Conservation (phyloP, 1,140 invertebrate genomes). For the Hypothenemus hampei region DNA sequence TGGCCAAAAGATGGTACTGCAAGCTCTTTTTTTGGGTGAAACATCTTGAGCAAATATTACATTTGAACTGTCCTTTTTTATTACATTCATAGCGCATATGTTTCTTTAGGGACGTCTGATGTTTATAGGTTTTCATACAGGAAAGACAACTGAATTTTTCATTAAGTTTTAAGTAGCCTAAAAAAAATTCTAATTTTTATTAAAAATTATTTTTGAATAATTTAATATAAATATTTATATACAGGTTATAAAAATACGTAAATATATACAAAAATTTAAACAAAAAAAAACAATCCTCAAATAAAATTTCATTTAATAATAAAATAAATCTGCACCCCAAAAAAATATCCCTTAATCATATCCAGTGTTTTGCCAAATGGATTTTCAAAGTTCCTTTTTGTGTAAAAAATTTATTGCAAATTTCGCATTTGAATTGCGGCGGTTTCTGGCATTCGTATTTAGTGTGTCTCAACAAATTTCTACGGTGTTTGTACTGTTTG, state of each 20-base stretch:
- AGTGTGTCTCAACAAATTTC: constrained; percentile 42
- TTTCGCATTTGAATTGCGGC: constrained; percentile 48
- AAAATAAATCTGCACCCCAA: too few relatives aligned
- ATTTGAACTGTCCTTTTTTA: constrained; percentile 49
- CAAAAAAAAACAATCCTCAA: not conserved
- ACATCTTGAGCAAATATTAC: constrained; percentile 35
- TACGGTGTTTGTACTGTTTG: constrained; percentile 37
- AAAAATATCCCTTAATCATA: too few relatives aligned
- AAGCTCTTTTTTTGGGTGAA: constrained; percentile 42
- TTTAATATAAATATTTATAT: not conserved
- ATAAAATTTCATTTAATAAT: too few relatives aligned
- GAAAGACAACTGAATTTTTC: constrained; percentile 18
- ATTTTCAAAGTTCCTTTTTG: constrained; percentile 37
- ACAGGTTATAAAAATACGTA: not conserved
- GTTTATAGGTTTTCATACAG: constrained; percentile 54
- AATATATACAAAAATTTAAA: not conserved
- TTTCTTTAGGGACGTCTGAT: constrained; percentile 52
- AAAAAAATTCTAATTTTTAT: constrained; percentile 12
- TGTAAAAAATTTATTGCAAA: constrained; percentile 36
- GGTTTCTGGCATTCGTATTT: constrained; percentile 53
- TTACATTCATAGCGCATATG: constrained; percentile 65
- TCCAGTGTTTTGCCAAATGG: constrained; percentile 32
- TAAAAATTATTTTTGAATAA: not conserved
- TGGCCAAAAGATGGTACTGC: constrained; percentile 44
- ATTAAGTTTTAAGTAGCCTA: constrained; percentile 15